Evolutionary conservation across 2,888 invertebrate species (phyloP).

Genomic region (Drosophila pseudotakahashii): DNA sequence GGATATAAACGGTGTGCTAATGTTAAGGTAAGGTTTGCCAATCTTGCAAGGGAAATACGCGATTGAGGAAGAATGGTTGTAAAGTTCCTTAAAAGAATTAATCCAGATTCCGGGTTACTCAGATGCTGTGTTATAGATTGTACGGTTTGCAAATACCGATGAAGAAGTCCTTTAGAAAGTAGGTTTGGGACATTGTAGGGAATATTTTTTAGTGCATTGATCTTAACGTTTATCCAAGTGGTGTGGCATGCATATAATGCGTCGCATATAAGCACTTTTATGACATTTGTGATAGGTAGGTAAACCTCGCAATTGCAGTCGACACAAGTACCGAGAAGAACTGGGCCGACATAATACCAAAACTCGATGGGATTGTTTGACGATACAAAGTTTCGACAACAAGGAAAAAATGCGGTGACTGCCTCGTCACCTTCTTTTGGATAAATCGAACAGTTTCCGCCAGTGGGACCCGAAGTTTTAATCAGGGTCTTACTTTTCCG

Average conservation of each 20-base stretch:
- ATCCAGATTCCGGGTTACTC: rapidly evolving
- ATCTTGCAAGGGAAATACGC: slow-evolving; percentile 12
- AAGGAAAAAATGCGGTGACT: slow-evolving; percentile 39
- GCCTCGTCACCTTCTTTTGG: slow-evolving; percentile 48
- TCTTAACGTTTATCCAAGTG: slow-evolving; percentile 24
- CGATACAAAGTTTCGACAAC: slow-evolving; percentile 27
- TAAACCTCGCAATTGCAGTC: slow-evolving; percentile 34
- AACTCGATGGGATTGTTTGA: slow-evolving; percentile 10
- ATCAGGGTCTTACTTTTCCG: neutral
- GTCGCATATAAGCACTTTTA: slow-evolving; percentile 49
- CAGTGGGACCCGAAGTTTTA: slow-evolving; percentile 3
- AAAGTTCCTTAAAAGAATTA: slow-evolving; percentile 2
- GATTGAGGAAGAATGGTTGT: neutral
- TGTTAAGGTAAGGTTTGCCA: slow-evolving; percentile 51
- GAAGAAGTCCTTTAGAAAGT: neutral
- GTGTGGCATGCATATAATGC: slow-evolving; percentile 9
- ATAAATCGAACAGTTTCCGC: slow-evolving; percentile 36
- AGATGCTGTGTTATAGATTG: slow-evolving; percentile 27
- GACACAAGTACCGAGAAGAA: slow-evolving; percentile 49
- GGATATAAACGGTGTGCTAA: slow-evolving; percentile 37
- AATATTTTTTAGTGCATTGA: slow-evolving; percentile 24
- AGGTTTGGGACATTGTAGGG: neutral
- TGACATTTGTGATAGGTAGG: slow-evolving; percentile 22
- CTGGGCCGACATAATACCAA: slow-evolving; percentile 40
- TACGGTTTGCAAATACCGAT: slow-evolving; percentile 5